A percentile compares a stretch with the other conserved stretches of the same genome.
These are phyloP conservation scores for Epinotia nisella DNA, from an alignment of 2,888 invertebrate genomes.

Conservation along the genomic window DNA sequence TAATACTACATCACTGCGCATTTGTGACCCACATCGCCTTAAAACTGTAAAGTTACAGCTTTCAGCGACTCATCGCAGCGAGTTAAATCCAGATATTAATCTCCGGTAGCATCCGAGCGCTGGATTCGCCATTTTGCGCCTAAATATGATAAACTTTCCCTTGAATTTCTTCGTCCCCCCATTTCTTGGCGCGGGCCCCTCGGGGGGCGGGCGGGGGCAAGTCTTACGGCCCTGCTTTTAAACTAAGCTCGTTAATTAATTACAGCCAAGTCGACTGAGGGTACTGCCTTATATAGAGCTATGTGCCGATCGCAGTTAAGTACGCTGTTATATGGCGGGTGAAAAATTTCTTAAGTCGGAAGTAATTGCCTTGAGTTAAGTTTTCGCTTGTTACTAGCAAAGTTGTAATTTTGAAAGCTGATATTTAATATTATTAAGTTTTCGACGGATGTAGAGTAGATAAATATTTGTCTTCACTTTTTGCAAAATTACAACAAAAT, in stretches of 20 bases:
- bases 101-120: conserved; percentile 80
- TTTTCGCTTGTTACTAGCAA: not conserved
- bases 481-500: too few relatives aligned
- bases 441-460: not conserved
- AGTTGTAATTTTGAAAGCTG: not conserved
- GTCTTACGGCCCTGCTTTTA: conserved; percentile 85
- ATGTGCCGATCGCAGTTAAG: conserved; percentile 75
- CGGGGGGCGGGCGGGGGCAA: conserved; percentile 68
- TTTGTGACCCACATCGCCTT: conserved; percentile 44
- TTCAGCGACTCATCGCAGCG: conserved; percentile 80
- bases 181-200: conserved; percentile 64
- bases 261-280: conserved; percentile 83
- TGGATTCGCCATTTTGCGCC: conserved; percentile 85
- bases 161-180: conserved; percentile 80
- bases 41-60: conserved; percentile 74
- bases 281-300: conserved; percentile 78
- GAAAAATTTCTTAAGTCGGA: conserved; percentile 20
- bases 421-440: not conserved
- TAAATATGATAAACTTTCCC: conserved; percentile 85
- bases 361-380: conserved; percentile 6
- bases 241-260: conserved; percentile 86
- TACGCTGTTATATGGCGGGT: conserved; percentile 20
- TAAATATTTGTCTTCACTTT: not conserved
- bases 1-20: conserved; percentile 18
- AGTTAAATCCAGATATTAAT: conserved; percentile 84